Percentiles rank a stretch among this genome's conserved stretches.
These are phyloP conservation scores for Vultur gryphus DNA, from an alignment of 2,797 vertebrate genomes.

Conservation along the genomic window DNA sequence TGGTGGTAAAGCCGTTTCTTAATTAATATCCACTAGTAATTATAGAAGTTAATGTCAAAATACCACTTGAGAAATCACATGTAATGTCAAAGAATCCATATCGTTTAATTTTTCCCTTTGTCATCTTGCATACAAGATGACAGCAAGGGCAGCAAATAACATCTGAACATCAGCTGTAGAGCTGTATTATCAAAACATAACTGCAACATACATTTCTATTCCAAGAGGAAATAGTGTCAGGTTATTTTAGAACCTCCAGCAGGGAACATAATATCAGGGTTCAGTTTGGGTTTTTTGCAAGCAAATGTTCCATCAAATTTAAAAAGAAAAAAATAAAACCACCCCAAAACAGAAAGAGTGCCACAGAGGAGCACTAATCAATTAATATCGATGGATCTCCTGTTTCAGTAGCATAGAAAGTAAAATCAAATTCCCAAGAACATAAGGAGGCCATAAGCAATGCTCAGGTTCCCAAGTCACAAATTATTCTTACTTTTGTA, in stretches of 20 bases:
- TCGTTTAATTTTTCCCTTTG: not conserved
- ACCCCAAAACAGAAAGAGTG: not conserved
- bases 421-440: constrained; percentile 51
- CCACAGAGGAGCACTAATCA: constrained; percentile 3
- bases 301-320: not conserved
- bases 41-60: constrained; percentile 15
- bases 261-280: not conserved
- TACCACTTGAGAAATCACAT: not conserved
- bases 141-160: not conserved
- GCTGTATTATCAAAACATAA: constrained; percentile 4
- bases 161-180: not conserved
- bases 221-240: constrained; percentile 3
- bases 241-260: not conserved
- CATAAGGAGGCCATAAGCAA: constrained; percentile 3
- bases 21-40: not conserved
- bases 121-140: not conserved
- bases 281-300: not conserved
- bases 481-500: constrained; percentile 23
- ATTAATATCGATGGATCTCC: constrained; percentile 15
- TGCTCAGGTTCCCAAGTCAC: not conserved
- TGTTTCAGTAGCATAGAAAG: constrained; percentile 18
- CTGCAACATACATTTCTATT: not conserved
- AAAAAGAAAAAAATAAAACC: not conserved
- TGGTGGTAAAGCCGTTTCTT: not conserved
- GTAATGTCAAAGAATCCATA: not conserved